A percentile compares a stretch with the other conserved stretches of the same genome.
These are phyloP conservation scores for Aleiodes testaceus DNA, from an alignment of 2,888 invertebrate species.

Conservation along the genomic window DNA sequence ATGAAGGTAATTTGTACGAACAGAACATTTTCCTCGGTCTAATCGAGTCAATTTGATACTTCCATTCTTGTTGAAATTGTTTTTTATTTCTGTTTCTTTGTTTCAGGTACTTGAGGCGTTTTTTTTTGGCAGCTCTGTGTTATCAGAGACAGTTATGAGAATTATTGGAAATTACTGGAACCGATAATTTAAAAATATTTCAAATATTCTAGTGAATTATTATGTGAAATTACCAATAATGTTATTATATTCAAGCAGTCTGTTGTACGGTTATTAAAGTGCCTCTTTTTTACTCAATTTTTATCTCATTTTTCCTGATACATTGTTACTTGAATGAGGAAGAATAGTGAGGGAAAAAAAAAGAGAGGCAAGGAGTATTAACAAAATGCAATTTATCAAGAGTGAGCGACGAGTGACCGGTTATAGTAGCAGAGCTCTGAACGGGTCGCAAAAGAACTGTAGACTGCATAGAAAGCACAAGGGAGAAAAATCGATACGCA, in stretches of 20 bases:
- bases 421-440: slow-evolving; percentile 18
- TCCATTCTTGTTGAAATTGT: slow-evolving; percentile 29
- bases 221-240: no score
- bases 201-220: no score
- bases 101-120: not conserved
- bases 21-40: slow-evolving; percentile 30
- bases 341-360: not conserved
- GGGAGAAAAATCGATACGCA: slow-evolving; percentile 56
- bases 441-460: slow-evolving; percentile 9
- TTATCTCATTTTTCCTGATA: not conserved
- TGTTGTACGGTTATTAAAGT: no score
- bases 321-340: not conserved
- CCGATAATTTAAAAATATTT: no score
- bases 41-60: slow-evolving; percentile 31
- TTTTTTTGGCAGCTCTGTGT: slow-evolving; percentile 11
- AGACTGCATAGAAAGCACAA: slow-evolving; percentile 14
- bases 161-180: not conserved
- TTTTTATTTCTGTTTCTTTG: slow-evolving; percentile 12
- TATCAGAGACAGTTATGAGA: not conserved
- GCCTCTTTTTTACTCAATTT: no score
- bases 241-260: no score
- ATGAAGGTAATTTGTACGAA: slow-evolving; percentile 32
- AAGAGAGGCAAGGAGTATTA: not conserved
- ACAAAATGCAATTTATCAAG: slow-evolving; percentile 53
- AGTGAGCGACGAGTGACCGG: slow-evolving; percentile 29